A percentile compares a stretch with the other conserved stretches of the same genome.
Conservation (phyloP, 2,888 invertebrate genomes). For the Agrenia bidenticulata region DNA sequence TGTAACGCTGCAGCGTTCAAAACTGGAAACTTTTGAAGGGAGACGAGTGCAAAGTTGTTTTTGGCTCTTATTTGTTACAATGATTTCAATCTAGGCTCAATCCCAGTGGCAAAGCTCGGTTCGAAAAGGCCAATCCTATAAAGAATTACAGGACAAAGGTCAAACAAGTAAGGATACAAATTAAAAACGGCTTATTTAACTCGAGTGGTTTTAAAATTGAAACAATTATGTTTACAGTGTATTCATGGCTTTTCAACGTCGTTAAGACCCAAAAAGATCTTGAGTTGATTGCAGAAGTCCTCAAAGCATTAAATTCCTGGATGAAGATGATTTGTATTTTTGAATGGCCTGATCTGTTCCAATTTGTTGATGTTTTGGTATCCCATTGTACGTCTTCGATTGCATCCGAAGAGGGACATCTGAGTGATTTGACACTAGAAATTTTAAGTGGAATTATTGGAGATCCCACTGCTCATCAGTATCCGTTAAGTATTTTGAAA, state of each 20-base stretch:
- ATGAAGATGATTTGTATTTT: constrained; percentile 50
- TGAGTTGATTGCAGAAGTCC: constrained; percentile 43
- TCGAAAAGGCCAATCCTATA: constrained; percentile 42
- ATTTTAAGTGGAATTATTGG: constrained; percentile 48
- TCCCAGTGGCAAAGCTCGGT: constrained; percentile 45
- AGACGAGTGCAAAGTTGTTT: too few species aligned
- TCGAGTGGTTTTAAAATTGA: constrained; percentile 8
- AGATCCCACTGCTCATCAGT: constrained; percentile 47
- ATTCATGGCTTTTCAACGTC: constrained; percentile 48
- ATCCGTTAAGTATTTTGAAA: constrained; percentile 43
- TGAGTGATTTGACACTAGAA: constrained; percentile 47
- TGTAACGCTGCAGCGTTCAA: background rate
- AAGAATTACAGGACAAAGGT: constrained; percentile 48
- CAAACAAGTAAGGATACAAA: constrained; percentile 39
- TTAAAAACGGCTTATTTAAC: constrained; percentile 10
- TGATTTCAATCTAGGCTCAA: constrained; percentile 34
- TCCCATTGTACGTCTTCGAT: constrained; percentile 37
- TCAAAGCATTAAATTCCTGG: constrained; percentile 50
- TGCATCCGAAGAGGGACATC: constrained; percentile 29
- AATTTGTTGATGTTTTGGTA: constrained; percentile 43
- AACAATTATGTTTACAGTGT: constrained; percentile 44
- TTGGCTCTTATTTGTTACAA: too few species aligned
- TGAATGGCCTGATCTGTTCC: constrained; percentile 45
- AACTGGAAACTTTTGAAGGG: background rate
- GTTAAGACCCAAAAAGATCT: constrained; percentile 40